A percentile compares a stretch with the other conserved stretches of the same genome.
Conservation (phyloP, 2,797 vertebrate species). For the Danio jaintianensis region DNA sequence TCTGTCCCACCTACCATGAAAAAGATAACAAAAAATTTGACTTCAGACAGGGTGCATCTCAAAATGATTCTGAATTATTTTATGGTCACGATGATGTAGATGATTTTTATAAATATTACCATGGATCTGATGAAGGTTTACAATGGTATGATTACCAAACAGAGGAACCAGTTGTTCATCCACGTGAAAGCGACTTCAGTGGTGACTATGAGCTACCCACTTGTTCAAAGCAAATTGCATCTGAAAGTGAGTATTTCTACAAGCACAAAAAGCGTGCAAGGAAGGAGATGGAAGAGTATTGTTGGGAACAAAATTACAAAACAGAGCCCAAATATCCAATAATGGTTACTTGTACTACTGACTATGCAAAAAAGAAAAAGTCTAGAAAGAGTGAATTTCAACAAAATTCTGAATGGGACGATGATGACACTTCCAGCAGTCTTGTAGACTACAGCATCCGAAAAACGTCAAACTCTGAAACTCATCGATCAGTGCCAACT, state of each 20-base stretch:
- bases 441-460: conserved; percentile 47
- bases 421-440: conserved; percentile 20
- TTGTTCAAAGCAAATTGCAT: conserved; percentile 28
- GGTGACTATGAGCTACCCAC: neutral
- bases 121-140: conserved; percentile 4
- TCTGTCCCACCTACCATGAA: conserved; percentile 1
- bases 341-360: conserved; percentile 22
- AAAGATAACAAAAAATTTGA: neutral
- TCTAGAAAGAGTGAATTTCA: conserved; percentile 35
- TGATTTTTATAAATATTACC: conserved; percentile 19
- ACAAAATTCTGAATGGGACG: conserved; percentile 37
- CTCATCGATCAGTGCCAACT: conserved; percentile 16
- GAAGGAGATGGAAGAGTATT: neutral
- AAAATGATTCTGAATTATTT: conserved; percentile 6
- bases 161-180: conserved; percentile 1
- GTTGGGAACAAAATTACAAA: conserved; percentile 14
- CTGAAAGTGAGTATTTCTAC: conserved; percentile 6
- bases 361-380: conserved; percentile 13
- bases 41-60: neutral
- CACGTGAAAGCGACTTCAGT: conserved; percentile 19
- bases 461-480: conserved; percentile 38
- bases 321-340: conserved; percentile 24
- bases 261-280: conserved; percentile 29
- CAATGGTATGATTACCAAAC: conserved; percentile 29
- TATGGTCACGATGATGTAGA: neutral